Evolutionary conservation across 2,888 invertebrate species (phyloP), one percentile per base, ranked within the genome.

Genomic region (Cabera pusaria): DNA sequence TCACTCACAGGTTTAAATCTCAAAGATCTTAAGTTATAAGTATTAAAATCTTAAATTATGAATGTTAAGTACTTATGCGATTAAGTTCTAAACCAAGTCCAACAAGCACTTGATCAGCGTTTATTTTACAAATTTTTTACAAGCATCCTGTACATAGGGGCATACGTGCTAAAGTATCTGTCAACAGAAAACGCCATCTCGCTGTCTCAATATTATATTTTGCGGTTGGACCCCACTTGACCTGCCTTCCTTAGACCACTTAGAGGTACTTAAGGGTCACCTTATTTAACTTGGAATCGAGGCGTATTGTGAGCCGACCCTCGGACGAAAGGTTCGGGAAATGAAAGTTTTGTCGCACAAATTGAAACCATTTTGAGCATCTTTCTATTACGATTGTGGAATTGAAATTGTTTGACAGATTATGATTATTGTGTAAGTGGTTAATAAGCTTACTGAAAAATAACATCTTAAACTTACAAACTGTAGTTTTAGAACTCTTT

Each of bases 211-310:
- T 45, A 40, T 40, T 40, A 40, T 60, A 58, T 60, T 57, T 55
- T 41, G 43, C 40, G 45, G 44, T 34, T 38, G 31, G 27, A 27
- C 29, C 43, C 48, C 53, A 22, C 64, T 70, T 64, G 66, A 68
- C 68, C 62, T 56, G 47, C 29, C 61, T 60, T 49, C 45, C 28
- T 34, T 34, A 46, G 44, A 43, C 48, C 44, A 43, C 60, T 67
- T 45, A 52, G 50, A 48, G 43, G 34, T 55, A 45, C 57, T 58
- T 51, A 49, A 56, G 45, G 31, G 51, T 34, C 42, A 49, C 58
- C 53, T 62, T 68, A 64, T 71, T 68, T 65, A 60, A 64, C 60
- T 62, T 60, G 45, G 54, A 52, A 59, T 53, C 44, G 54, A 55
- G 52, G 49, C 49, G 61, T 59, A 66, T 63, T 67, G 67, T 65